Evolutionary conservation across 1,140 invertebrate species (phyloP).

Genomic region (Lanistes nyassanus): DNA sequence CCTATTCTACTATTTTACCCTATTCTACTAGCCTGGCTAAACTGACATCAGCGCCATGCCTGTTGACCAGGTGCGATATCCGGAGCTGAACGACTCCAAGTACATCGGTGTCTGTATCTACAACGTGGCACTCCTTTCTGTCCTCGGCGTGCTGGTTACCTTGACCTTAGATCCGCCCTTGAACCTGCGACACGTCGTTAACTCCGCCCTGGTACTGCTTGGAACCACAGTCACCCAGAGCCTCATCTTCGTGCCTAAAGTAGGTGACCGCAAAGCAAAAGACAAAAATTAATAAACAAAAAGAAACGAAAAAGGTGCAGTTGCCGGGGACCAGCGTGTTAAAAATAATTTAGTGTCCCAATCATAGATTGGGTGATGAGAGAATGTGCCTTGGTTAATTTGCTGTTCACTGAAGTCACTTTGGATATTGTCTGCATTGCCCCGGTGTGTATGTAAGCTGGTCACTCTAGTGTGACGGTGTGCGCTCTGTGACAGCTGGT

Average conservation of each 20-base stretch:
- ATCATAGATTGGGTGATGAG: background rate
- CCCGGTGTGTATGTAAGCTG: too few relatives aligned
- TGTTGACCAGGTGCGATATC: slow-evolving; percentile 6
- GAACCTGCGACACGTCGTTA: slow-evolving; percentile 28
- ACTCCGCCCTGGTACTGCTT: slow-evolving; percentile 29
- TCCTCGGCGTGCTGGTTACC: slow-evolving; percentile 91
- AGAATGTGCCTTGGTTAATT: background rate
- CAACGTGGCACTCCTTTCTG: slow-evolving; percentile 97
- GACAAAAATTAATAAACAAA: too few relatives aligned
- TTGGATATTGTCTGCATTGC: too few relatives aligned
- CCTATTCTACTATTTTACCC: too few relatives aligned
- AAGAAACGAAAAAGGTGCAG: too few relatives aligned
- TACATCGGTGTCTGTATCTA: slow-evolving; percentile 84
- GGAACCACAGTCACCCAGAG: slow-evolving; percentile 34
- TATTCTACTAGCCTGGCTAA: background rate
- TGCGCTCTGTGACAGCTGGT: too few relatives aligned
- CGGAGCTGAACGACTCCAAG: slow-evolving; percentile 39
- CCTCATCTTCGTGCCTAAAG: slow-evolving; percentile 43
- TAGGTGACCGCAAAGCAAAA: slow-evolving; percentile 6
- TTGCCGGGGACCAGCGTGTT: too few relatives aligned
- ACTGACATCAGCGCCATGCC: background rate
- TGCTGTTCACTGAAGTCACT: too few relatives aligned
- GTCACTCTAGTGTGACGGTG: too few relatives aligned
- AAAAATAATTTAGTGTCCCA: too few relatives aligned
- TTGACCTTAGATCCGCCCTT: slow-evolving; percentile 72